Evolutionary conservation across 2,797 vertebrate species (phyloP), one percentile per base, ranked within the genome.

Genomic region (Sylvilagus floridanus): DNA sequence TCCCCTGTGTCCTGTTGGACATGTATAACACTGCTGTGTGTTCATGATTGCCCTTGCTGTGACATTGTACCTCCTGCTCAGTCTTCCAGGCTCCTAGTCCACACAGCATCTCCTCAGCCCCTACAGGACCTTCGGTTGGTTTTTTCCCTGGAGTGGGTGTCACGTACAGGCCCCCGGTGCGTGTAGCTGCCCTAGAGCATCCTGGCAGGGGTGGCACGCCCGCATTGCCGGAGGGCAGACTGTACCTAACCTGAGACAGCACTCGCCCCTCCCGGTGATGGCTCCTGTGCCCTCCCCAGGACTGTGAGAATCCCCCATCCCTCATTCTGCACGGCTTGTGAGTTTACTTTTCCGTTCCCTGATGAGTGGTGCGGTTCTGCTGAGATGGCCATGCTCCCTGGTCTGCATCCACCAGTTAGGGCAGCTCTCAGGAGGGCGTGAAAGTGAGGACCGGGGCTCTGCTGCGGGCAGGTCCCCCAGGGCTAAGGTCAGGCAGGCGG

Each of bases 281-380:
- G 32, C 26, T 42, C 30, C 37, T 72, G 50, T 42, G 32, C 8
- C 22, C 37, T 21, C 17, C 21, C 57, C 12, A 35, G 5, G 24
- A 50, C 10, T 24, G 28, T 9, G 21, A 91, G 30, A 76, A 11
- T 32, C 65, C 32, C 54, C 32, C 63, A 88, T 35, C 65, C 32
- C 54, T 37, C 68, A 88, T 35, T 75, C 30, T 26, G 69, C 21
- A 83, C 1, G 1, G 12, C 28, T 72, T 79, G 47, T 88, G 66
- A 83, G 83, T 73, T 88, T 90, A 52, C 62, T 95, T 88, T 95
- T 75, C 21, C 21, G 30, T 79, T 71, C 32, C 68, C 16, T 26
- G 37, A 62, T 63, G 50, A 87, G 54, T 30, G 63, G 21, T 78
- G 75, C 62, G 42, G 60, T 52, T 60, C 63, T 73, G 89, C 89